Base-by-base conservation (phyloP, 2,797 vertebrate genomes). In the Heliangelus exortis region DNA sequence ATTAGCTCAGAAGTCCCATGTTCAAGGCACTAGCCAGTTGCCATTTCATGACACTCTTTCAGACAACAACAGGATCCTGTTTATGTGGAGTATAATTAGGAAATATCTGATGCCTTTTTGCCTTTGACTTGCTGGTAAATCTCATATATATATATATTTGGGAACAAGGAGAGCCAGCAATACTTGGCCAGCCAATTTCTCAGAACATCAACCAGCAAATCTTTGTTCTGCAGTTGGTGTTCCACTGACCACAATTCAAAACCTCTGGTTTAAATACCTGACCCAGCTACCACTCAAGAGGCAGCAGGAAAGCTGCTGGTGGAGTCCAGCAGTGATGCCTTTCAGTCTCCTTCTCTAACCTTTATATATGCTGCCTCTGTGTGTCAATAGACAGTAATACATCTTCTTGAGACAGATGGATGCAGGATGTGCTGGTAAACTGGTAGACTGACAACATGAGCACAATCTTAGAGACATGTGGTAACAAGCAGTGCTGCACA, bases 351-450 rank as follows among this genome's bases (percentile, higher is more conserved):
- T 89, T 84, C 34, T 67, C 77, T 94, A 95, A 90, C 90, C 95
- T 94, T 96, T 94, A 73, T 94, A 77, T 73, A 12, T 93, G 92
- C 94, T 96, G 96, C 92, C 92, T 96, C 91, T 92, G 82, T 95
- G 90, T 93, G 93, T 96, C 87, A 79, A 43, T 45, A 95, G 65
- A 76, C 55, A 91, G 94, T 90, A 96, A 86, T 94, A 96, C 94
- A 92, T 93, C 89, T 92, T 89, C 75, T 81, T 48, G 45, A 89
- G 94, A 81, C 12, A 93, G 84, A 71, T 79, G 89, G 53, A 58
- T 88, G 80, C 80, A 61, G 87, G 82, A 58, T 66, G 34, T 59
- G 26, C 47, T 84, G 81, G 57, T 65, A 10, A 66, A 55, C 61
- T 29, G 31, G 39, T 51, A 91, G 85, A 23, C 59, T 74, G 89